phyloP scores from a whole-genome alignment of 1,140 invertebrate species.

The Melipona quadrifasciata region DNA sequence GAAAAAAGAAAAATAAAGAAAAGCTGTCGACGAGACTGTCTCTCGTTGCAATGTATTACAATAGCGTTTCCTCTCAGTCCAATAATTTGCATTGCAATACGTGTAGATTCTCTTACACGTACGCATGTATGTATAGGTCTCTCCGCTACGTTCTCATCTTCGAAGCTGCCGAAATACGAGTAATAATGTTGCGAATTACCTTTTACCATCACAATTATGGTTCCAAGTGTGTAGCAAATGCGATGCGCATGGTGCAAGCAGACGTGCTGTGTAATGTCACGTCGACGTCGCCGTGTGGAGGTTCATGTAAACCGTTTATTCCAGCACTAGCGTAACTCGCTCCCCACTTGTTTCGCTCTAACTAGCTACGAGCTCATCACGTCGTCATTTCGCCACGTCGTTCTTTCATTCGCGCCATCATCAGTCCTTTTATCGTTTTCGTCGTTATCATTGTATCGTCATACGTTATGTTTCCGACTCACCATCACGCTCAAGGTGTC shows the following conservation, averaged over 20 bases:
- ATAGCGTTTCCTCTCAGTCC: neutral
- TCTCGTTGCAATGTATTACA: neutral
- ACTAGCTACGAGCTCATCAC: slow-evolving; percentile 16
- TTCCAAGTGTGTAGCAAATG: neutral
- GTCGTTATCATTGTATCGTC: slow-evolving; percentile 48
- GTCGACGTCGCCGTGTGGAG: slow-evolving; percentile 25
- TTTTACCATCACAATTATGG: neutral
- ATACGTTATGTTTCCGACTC: slow-evolving; percentile 24
- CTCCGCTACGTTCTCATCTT: neutral
- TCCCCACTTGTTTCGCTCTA: slow-evolving; percentile 24
- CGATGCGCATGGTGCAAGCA: slow-evolving; percentile 31
- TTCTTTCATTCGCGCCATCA: slow-evolving; percentile 27
- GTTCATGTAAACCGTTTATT: neutral
- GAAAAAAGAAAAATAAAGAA: neutral
- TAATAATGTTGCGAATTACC: neutral
- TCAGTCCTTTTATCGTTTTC: slow-evolving; percentile 29
- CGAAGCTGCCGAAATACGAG: slow-evolving; percentile 8
- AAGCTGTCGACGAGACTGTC: neutral
- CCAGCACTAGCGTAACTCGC: slow-evolving; percentile 7
- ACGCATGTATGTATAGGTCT: neutral
- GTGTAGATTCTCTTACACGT: too few relatives aligned
- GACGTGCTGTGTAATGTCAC: slow-evolving; percentile 2
- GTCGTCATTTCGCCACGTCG: neutral
- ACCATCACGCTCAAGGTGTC: slow-evolving; percentile 16
- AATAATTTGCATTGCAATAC: neutral